Base-by-base conservation (phyloP, 2,113 vertebrate species). In the Eidolon helvum region DNA sequence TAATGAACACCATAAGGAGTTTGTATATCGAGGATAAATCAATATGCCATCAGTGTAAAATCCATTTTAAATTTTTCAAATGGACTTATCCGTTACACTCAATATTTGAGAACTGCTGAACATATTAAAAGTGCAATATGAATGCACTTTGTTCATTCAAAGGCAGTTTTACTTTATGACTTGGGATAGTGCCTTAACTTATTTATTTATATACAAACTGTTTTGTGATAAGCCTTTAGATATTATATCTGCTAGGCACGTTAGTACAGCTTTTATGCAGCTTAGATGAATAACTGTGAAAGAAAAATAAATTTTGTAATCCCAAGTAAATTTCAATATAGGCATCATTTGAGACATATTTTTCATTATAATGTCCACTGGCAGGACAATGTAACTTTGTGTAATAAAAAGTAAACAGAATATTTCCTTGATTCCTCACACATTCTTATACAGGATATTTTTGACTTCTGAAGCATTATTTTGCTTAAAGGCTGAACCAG, bases 121-220 rank as follows among this genome's bases (percentile, higher is more conserved):
- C 82, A 61, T 92, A 94, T 98, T 94, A 78, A 83, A 71, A 96
- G 48, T 72, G 82, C 85, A 94, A 78, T 95, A 87, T 86, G 97
- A 97, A 97, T 77, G 97, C 97, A 98, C 97, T 98, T 98, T 96
- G 95, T 80, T 96, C 80, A 96, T 98, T 98, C 80, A 89, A 97
- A 97, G 98, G 95, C 96, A 95, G 95, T 98, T 98, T 98, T 97
- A 95, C 59, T 98, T 98, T 97, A 98, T 94, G 97, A 90, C 90
- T 96, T 95, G 69, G 80, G 96, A 74, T 50, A 96, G 92, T 53
- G 90, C 66, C 90, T 97, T 95, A 97, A 98, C 87, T 96, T 97
- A 93, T 90, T 96, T 97, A 93, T 90, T 91, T 96, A 97, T 94
- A 24, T 92, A 92, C 71, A 33, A 88, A 75, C 24, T 59, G 83